Base-by-base conservation (phyloP, 30 jellyfish, hydroid and myxozoan genomes). In the Turritopsis rubra region DNA sequence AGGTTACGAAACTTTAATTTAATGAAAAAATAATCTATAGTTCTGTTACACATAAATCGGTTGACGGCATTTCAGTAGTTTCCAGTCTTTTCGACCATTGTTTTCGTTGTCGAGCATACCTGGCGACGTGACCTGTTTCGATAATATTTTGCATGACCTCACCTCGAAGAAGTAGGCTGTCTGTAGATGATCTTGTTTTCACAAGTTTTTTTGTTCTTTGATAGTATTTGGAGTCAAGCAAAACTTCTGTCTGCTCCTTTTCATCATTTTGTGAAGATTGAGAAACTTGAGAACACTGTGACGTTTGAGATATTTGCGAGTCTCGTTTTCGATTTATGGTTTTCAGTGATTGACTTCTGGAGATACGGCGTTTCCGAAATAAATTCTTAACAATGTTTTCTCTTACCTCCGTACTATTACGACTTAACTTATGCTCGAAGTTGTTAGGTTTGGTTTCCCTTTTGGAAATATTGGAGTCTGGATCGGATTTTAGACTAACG, bases 41-140 rank as follows among this genome's bases (percentile, higher is more conserved):
- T 83, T 90, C 97, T 16, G 97, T 90, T 18, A 85, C 95, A 78
- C 97, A 90, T 22, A 90, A 73, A 66, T 90, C 97, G 7, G 97
- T 90, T 20, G 95, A 80, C 81, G 60, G 60, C 19, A 85, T 89
- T 7, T 54, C 78, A 27, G 68, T 89, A 53, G 60, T 86, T 66
- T 85, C 90, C 4, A 86, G 84, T 13, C 84, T 75, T 52, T 82
- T 66, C 84, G 77, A 73, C 93, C 94, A 86, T 18, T 76, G 87
- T 81, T 82, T 82, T 21, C 89, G 53, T 65, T 90, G 92, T 53
- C 97, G 76, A n/a, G 83, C 79, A 70, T 80, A 78, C 52, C 85
- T 82, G 19, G 97, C 97, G 83, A 86, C 70, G 74, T 85, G 90
- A 9, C 97, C 97, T 21, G 97, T 90, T 71, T 90, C 97, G 23